Base-by-base conservation (phyloP, 2,888 invertebrate species). In the Ichneumoninae sp. region DNA sequence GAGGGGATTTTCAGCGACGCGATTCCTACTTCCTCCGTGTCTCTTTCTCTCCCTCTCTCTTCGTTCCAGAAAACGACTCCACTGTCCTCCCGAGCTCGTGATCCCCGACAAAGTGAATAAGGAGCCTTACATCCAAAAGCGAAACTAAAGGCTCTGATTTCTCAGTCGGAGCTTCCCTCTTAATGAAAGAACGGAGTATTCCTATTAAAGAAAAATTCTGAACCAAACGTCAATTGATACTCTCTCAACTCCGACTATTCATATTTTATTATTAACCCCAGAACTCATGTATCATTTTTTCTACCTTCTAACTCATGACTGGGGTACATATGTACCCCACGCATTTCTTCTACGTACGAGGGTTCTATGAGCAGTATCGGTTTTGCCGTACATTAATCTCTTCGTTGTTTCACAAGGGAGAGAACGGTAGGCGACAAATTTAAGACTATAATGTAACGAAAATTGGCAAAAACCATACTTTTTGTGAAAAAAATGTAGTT, bases 1-100 rank as follows among this genome's bases (percentile, higher is more conserved):
- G 66, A 66, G 85, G 75, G 79, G 57, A 71, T 82, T 85, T 82
- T 76, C 71, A 71, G 75, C 50, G 44, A 68, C 70, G 54, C 75
- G 66, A 73, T 82, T 79, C 77, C 71, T 30, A 22, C 54, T 85
- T 57, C 63, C 57, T 57, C 65, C 47, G 33, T 44, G 3, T 74
- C 36, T 63, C 73, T 33, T 52, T 47, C 76, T n/a, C 68, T 78
- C 40, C 19, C 19, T 40, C 50, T n/a, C 66, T 50, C 73, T 54
- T 44, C 16, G 1, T 70, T n/a, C 44, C 26, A 54, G 33, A 40
- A 33, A 71, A 77, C 81, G 83, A 75, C 65, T 60, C 33, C 74
- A 70, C 65, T 70, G 76, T 71, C 71, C 36, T 71, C 40, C 26
- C 52, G 66, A 33, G 74, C 74, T 26, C 44, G 40, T 30, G 74